These are phyloP conservation scores for Uropsilus gracilis DNA, from an alignment of 2,113 vertebrate genomes.

Conservation along the genomic window DNA sequence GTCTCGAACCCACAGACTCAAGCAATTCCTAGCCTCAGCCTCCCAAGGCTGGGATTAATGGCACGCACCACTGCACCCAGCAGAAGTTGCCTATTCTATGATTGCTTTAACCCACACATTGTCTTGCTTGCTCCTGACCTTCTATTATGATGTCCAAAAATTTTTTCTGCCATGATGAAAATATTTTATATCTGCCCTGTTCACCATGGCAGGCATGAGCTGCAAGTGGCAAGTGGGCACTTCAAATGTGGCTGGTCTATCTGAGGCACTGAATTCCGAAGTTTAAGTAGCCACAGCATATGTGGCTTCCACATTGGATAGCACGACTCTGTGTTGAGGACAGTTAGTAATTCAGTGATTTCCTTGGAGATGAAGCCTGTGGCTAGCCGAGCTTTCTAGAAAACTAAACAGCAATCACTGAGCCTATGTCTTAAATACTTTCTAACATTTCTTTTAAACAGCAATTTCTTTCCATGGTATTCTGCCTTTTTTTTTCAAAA, in stretches of 20 bases:
- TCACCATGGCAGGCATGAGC: not conserved
- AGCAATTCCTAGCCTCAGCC: too few species aligned
- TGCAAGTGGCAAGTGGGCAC: not conserved
- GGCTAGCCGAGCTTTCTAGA: slow-evolving; percentile 4
- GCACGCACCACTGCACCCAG: too few species aligned
- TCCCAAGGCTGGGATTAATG: too few species aligned
- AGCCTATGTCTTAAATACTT: slow-evolving; percentile 14
- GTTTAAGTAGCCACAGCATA: not conserved
- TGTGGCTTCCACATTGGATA: not conserved
- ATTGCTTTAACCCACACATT: not conserved
- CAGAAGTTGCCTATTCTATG: not conserved
- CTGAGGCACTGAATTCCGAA: not conserved
- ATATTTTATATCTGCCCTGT: not conserved
- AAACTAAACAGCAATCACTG: slow-evolving; percentile 19
- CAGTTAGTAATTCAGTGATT: not conserved
- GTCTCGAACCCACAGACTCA: too few species aligned
- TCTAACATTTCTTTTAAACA: not conserved
- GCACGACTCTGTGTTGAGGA: not conserved
- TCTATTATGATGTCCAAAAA: not conserved
- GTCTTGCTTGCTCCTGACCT: slow-evolving; percentile 12
- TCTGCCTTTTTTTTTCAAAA: slow-evolving; percentile 53
- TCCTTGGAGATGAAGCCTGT: not conserved
- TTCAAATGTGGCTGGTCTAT: not conserved
- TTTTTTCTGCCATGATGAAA: not conserved
- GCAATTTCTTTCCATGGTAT: slow-evolving; percentile 10